phyloP scores from a whole-genome alignment of 2,797 vertebrate genomes.

The Echiichthys vipera region DNA sequence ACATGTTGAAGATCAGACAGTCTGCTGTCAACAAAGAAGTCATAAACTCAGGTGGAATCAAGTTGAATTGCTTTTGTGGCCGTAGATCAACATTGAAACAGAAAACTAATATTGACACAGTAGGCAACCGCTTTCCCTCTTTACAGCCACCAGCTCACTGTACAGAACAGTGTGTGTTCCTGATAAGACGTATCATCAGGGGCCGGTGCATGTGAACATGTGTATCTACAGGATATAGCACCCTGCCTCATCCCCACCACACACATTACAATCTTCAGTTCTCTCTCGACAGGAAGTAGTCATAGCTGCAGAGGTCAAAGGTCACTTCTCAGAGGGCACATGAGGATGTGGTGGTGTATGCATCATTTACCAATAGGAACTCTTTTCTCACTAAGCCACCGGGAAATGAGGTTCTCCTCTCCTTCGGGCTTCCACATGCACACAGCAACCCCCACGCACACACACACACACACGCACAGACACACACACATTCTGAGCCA shows the following conservation, averaged over 20 bases:
- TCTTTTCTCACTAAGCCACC: constrained; percentile 56
- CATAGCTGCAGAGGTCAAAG: constrained; percentile 49
- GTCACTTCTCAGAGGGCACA: constrained; percentile 55
- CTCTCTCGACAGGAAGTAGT: constrained; percentile 62
- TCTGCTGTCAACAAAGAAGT: neutral
- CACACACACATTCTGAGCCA: constrained; percentile 24
- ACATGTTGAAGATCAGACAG: constrained; percentile 5
- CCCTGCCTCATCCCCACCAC: neutral
- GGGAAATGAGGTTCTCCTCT: constrained; percentile 61
- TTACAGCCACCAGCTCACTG: neutral
- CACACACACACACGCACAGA: neutral
- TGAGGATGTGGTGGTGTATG: constrained; percentile 65
- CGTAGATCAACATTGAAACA: constrained; percentile 8
- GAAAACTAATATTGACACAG: constrained; percentile 37
- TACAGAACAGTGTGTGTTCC: neutral
- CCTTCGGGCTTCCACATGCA: constrained; percentile 40
- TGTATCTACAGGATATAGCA: constrained; percentile 1
- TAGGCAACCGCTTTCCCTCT: neutral
- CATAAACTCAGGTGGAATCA: constrained; percentile 6
- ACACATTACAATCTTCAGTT: neutral
- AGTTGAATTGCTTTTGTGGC: neutral
- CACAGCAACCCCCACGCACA: constrained; percentile 32
- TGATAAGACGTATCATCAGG: neutral
- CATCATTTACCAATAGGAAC: constrained; percentile 52
- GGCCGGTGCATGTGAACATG: neutral